phyloP scores from a whole-genome alignment of 2,113 vertebrate genomes.

The Pterophyllum scalare region DNA sequence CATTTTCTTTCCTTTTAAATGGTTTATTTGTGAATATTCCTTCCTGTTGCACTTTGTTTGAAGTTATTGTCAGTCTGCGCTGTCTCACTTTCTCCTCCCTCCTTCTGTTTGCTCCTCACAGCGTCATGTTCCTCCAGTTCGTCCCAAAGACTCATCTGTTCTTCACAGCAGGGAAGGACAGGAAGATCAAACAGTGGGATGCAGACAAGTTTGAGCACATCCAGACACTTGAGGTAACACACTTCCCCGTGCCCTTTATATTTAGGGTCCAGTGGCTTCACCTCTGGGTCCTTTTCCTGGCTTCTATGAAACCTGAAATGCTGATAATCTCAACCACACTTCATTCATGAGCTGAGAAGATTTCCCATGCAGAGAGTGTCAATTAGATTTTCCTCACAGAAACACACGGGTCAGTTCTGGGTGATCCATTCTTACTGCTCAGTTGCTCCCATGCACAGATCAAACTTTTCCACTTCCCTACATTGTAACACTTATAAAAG shows the following conservation, averaged over 20 bases:
- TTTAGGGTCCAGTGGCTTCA: no score
- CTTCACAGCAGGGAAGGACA: conserved; percentile 97
- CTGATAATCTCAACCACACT: not conserved
- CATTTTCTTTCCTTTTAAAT: not conserved
- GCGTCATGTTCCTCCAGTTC: conserved; percentile 96
- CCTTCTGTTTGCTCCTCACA: conserved; percentile 54
- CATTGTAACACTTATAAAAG: not conserved
- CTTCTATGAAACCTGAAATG: no score
- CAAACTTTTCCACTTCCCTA: not conserved
- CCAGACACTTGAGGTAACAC: conserved; percentile 92
- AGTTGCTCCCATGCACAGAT: not conserved
- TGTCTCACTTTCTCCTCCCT: not conserved
- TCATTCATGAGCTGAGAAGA: not conserved
- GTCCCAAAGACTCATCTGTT: conserved; percentile 96
- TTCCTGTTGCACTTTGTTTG: not conserved
- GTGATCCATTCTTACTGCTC: not conserved
- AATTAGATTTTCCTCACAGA: not conserved
- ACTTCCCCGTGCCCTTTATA: not conserved
- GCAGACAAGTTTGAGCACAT: conserved; percentile 96
- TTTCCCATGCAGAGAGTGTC: not conserved
- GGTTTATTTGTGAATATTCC: not conserved
- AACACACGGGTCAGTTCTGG: not conserved
- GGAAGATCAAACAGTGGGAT: conserved; percentile 97
- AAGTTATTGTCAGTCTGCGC: not conserved
- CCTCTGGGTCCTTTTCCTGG: no score